A percentile compares a stretch with the other conserved stretches of the same genome.
phyloP scores from a whole-genome alignment of 2,797 vertebrate species.

The Antennarius maculatus region DNA sequence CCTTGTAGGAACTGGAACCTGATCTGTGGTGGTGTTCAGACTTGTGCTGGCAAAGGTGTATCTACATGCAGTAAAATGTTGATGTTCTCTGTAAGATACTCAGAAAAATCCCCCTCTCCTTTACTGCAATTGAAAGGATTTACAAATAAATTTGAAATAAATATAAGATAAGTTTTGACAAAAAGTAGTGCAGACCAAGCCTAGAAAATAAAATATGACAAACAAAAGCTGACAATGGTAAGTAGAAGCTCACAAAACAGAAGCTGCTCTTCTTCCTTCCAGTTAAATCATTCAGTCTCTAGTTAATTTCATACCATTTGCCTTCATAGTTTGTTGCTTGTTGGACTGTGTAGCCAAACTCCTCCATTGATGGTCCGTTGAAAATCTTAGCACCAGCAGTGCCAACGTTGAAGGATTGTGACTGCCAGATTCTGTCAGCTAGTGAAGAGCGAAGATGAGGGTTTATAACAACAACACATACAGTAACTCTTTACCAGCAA shows the following conservation, averaged over 20 bases:
- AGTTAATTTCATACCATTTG: constrained; percentile 85
- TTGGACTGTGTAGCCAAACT: constrained; percentile 90
- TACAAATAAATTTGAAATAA: neutral
- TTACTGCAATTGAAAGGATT: neutral
- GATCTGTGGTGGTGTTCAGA: neutral
- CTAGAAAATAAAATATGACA: neutral
- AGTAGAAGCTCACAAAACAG: neutral
- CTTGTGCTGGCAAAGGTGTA: neutral
- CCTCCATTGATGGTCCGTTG: constrained; percentile 81
- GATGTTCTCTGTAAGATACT: too few relatives aligned
- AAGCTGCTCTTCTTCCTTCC: neutral
- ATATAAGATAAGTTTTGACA: neutral
- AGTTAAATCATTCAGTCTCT: neutral
- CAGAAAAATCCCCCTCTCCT: neutral
- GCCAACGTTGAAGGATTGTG: constrained; percentile 87
- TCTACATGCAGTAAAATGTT: neutral
- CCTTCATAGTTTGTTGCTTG: constrained; percentile 85
- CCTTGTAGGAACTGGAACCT: constrained; percentile 4
- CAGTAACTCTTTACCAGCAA: neutral
- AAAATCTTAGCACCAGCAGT: constrained; percentile 87
- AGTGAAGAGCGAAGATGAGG: constrained; percentile 23
- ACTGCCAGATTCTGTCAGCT: constrained; percentile 54
- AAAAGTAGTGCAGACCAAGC: neutral
- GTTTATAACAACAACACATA: neutral
- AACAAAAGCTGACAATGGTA: neutral